Evolutionary conservation across 2,797 vertebrate genomes (phyloP).

Genomic region (Halcyon chelicuti): DNA sequence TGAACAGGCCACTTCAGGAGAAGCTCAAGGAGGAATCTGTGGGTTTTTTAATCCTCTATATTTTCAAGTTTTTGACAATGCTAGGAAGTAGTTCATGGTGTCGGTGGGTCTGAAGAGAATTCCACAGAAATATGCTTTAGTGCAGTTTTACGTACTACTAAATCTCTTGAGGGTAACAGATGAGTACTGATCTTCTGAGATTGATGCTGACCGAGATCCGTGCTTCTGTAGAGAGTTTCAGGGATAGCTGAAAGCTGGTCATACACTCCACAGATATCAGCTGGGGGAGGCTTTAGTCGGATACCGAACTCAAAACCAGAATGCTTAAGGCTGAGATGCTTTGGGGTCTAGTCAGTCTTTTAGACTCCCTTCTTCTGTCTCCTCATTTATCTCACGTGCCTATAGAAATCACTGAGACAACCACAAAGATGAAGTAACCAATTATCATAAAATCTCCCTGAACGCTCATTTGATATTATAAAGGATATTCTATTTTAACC

Average conservation of each 20-base stretch:
- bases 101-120: background rate
- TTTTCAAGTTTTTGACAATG: background rate
- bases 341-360: background rate
- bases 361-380: background rate
- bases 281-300: background rate
- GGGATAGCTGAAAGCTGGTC: slow-evolving; percentile 6
- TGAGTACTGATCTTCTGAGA: background rate
- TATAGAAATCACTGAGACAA: background rate
- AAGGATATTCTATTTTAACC: background rate
- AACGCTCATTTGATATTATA: background rate
- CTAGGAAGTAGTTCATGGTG: background rate
- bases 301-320: background rate
- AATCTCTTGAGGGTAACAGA: background rate
- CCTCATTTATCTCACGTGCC: background rate
- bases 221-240: background rate
- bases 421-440: background rate
- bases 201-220: background rate
- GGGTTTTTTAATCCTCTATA: background rate
- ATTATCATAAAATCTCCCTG: background rate
- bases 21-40: background rate
- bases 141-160: background rate
- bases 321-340: background rate
- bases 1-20: background rate
- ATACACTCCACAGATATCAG: background rate
- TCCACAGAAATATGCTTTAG: background rate